A percentile compares a stretch with the other conserved stretches of the same genome.
These are phyloP conservation scores for Eilema depressum DNA, from an alignment of 2,888 invertebrate species.

Conservation along the genomic window DNA sequence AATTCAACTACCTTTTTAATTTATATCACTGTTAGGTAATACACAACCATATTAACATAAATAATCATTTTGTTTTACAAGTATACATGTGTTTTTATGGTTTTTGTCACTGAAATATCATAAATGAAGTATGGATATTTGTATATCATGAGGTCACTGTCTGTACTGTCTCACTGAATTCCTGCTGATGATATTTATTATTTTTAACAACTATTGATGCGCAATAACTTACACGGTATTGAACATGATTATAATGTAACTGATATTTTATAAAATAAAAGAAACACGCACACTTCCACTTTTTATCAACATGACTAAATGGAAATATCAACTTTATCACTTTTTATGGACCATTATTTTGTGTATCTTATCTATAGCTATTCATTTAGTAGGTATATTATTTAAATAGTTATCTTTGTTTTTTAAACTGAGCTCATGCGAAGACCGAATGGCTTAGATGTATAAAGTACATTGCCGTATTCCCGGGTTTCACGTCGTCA, in stretches of 20 bases:
- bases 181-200: background rate
- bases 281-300: conserved; percentile 15
- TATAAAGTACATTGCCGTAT: background rate
- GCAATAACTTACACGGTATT: background rate
- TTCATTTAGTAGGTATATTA: conserved; percentile 18
- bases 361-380: conserved; percentile 21
- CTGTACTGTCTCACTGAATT: background rate
- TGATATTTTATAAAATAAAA: background rate
- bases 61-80: background rate
- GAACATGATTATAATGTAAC: background rate
- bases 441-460: conserved; percentile 12
- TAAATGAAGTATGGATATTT: background rate
- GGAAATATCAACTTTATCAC: conserved; percentile 17
- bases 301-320: conserved; percentile 20
- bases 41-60: background rate
- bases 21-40: background rate
- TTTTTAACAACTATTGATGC: background rate
- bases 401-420: conserved; percentile 17
- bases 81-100: background rate
- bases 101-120: background rate
- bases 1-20: background rate
- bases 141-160: background rate
- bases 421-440: conserved; percentile 1
- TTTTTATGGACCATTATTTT: conserved; percentile 21
- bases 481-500: background rate